Percentiles rank a stretch among this genome's conserved stretches.
phyloP scores from a whole-genome alignment of 2,888 invertebrate genomes.

The Thecophora atra region DNA sequence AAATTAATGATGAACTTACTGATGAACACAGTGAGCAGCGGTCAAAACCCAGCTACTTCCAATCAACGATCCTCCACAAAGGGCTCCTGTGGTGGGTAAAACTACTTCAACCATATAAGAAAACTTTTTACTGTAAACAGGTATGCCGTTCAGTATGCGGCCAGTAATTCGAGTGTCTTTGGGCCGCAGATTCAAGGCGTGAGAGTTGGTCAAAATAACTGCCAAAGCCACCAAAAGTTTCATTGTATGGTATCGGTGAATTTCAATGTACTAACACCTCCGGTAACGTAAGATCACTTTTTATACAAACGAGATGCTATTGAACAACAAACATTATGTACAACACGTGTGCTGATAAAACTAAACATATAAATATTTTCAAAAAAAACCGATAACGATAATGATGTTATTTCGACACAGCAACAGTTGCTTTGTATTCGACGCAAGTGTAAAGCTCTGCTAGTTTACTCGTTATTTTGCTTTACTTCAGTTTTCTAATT shows the following conservation, averaged over 20 bases:
- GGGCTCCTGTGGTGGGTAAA: background rate
- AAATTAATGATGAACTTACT: background rate
- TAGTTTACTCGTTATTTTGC: no score
- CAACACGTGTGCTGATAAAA: no score
- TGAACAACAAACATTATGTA: no score
- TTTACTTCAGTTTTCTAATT: no score
- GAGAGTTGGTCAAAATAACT: background rate
- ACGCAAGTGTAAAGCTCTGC: no score
- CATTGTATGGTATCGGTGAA: background rate
- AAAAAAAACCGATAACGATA: no score
- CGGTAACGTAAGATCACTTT: no score
- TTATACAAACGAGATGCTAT: no score
- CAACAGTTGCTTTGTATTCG: no score
- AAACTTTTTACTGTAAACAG: background rate
- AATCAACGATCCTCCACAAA: background rate
- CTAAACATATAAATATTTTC: no score
- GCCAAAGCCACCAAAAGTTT: background rate
- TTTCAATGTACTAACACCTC: no score
- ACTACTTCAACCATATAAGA: background rate
- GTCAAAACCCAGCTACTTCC: background rate
- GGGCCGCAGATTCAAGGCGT: background rate
- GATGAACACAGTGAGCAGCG: conserved; percentile 1
- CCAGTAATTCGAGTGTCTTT: background rate
- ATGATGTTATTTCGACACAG: no score
- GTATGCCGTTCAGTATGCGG: background rate